Conservation (phyloP, 2,888 invertebrate genomes). For the Cyrtodaria siliqua region DNA sequence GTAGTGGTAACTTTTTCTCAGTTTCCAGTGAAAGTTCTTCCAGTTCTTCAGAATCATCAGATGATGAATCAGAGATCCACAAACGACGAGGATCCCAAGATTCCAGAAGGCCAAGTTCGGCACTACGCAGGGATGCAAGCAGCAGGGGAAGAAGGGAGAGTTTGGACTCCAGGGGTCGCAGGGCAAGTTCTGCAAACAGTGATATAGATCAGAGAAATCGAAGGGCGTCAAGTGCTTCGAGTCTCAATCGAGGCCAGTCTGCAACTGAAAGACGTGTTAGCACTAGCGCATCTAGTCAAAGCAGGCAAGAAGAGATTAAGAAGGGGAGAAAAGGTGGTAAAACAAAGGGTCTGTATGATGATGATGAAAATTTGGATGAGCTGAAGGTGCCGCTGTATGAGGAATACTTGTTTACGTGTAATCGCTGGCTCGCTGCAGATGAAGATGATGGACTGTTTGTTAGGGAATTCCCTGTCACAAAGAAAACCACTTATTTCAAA, state of each 20-base stretch:
- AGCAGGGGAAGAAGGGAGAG: conserved; percentile 1
- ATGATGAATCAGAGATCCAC: conserved; percentile 17
- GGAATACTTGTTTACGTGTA: conserved; percentile 79
- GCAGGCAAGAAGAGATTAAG: conserved; percentile 13
- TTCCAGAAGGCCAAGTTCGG: conserved; percentile 41
- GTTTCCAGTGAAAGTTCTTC: conserved; percentile 29
- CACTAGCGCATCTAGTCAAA: conserved; percentile 58
- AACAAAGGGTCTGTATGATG: conserved; percentile 41
- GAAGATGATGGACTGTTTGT: conserved; percentile 79
- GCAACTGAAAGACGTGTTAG: conserved; percentile 29
- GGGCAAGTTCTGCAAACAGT: conserved; percentile 14
- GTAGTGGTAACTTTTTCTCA: conserved; percentile 25
- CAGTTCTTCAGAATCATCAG: conserved; percentile 11
- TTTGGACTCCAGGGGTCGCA: conserved; percentile 9
- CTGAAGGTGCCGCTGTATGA: conserved; percentile 75
- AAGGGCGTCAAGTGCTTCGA: conserved; percentile 10
- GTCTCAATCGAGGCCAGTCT: not conserved
- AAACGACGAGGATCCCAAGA: conserved; percentile 4
- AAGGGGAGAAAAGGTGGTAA: conserved; percentile 19
- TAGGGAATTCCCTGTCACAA: conserved; percentile 67
- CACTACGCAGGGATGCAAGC: conserved; percentile 25
- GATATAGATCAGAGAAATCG: not conserved
- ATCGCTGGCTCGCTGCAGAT: conserved; percentile 80
- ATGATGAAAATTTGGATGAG: conserved; percentile 59
- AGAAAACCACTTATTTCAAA: conserved; percentile 63